Evolutionary conservation across 2,797 vertebrate species (phyloP).

Genomic region (Aphelocoma californica): DNA sequence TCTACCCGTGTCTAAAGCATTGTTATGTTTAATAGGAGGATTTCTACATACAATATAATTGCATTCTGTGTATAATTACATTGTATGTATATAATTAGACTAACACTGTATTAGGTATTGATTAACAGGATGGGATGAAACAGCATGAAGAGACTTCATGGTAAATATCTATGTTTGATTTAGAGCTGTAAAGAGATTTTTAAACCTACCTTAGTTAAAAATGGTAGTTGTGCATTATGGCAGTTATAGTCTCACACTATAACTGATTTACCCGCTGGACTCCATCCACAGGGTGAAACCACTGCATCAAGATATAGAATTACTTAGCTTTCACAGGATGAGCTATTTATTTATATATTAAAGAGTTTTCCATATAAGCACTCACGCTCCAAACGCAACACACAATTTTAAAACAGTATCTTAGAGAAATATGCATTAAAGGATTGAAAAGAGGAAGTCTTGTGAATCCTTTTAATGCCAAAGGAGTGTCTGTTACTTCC

Average conservation of each 20-base stretch:
- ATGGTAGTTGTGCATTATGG: not conserved
- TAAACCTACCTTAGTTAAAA: not conserved
- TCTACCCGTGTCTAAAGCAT: not conserved
- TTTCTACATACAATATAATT: conserved; percentile 20
- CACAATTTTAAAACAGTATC: not conserved
- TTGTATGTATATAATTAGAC: not conserved
- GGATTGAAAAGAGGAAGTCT: not conserved
- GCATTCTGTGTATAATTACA: not conserved
- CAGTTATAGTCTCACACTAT: not conserved
- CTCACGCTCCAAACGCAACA: not conserved
- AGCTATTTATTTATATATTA: not conserved
- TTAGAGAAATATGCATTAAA: not conserved
- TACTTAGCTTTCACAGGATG: not conserved
- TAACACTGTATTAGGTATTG: not conserved
- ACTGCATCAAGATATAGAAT: not conserved
- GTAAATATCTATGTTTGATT: conserved; percentile 22
- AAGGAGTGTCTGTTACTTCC: not conserved
- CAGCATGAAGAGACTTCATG: not conserved
- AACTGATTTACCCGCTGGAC: not conserved
- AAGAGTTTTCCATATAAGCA: not conserved
- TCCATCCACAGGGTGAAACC: not conserved
- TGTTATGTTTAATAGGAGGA: not conserved
- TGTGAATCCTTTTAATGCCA: not conserved
- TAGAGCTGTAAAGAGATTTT: not conserved
- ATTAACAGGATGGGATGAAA: conserved; percentile 19